Base-by-base conservation (phyloP, 2,113 vertebrate genomes). In the Chloebia gouldiae region DNA sequence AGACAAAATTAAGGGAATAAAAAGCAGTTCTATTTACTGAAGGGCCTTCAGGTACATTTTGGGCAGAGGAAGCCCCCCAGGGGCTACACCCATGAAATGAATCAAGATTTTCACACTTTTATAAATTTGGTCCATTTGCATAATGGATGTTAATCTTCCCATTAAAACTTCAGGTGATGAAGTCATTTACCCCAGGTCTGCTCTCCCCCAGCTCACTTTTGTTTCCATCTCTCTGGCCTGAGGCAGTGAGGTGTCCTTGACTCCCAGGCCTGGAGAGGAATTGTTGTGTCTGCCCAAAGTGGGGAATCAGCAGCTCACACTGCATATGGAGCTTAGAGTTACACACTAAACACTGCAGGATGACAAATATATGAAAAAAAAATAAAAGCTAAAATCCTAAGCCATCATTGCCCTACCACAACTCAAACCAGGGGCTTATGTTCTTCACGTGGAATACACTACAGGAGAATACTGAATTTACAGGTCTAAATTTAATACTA, bases 291-390 rank as follows among this genome's bases (percentile, higher is more conserved):
- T 53, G 76, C 13, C 11, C 60, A 19, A 7, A 79, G 15, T 30
- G 33, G 49, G 76, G 1, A 1, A 79, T 6, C 60, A 79, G 60
- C 49, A 65, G 76, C 49, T 44, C 9, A 14, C 49, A 24, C 25
- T 54, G 49, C 1, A 0, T 4, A 0, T 65, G 39, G 76, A 24
- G 39, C 44, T 24, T 7, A 2, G 37, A 35, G 31, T 51, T 6
- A 15, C 0, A 1, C 25, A 64, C 60, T 53, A 5, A 64, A 53
- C 23, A 23, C 2, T 65, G 15, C 31, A 44, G 33, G 33, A 5
- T 7, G 6, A 14, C 31, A 54, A 35, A 44, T 24, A 9, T 0
- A 12, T 30, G 39, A 2, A 45, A 79, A 2, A 45, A 79, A 44
- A 54, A 37, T 0, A 19, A 54, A 54, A 66, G 39, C 21, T 9